Conservation (phyloP, 2,888 invertebrate genomes). For the Uropetala carovei region DNA sequence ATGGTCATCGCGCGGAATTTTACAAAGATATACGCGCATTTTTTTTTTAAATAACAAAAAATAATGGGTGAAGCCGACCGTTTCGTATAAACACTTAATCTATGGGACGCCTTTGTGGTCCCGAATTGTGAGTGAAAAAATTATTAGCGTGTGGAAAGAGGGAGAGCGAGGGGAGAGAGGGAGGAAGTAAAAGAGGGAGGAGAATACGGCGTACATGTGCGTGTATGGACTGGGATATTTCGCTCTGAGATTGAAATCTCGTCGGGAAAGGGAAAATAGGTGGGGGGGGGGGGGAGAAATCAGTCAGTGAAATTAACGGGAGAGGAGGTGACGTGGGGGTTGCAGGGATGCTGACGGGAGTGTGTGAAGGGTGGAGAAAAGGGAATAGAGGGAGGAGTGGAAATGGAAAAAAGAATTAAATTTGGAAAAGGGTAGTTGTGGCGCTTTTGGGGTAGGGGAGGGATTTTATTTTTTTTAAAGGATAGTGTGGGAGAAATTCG, state of each 20-base stretch:
- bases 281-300: background rate
- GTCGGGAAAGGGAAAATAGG: background rate
- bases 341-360: background rate
- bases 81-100: slow-evolving; percentile 61
- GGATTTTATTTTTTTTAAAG: background rate
- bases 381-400: background rate
- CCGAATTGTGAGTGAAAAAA: slow-evolving; percentile 20
- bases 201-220: background rate
- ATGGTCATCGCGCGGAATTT: slow-evolving; percentile 41
- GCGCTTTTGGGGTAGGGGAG: background rate
- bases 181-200: background rate
- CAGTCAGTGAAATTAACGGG: slow-evolving; percentile 36
- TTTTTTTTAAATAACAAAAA: slow-evolving; percentile 36
- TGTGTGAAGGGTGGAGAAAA: background rate
- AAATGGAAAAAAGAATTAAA: slow-evolving; percentile 30
- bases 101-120: slow-evolving; percentile 58
- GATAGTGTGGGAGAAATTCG: slow-evolving; percentile 7
- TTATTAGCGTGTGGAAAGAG: slow-evolving; percentile 10
- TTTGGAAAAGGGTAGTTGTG: background rate
- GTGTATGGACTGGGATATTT: background rate
- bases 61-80: slow-evolving; percentile 56
- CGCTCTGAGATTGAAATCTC: slow-evolving; percentile 38
- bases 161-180: background rate
- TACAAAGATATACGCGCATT: slow-evolving; percentile 38
- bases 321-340: background rate